Evolutionary conservation across 2,113 vertebrate genomes (phyloP).

Genomic region (Sceloporus tristichus): DNA sequence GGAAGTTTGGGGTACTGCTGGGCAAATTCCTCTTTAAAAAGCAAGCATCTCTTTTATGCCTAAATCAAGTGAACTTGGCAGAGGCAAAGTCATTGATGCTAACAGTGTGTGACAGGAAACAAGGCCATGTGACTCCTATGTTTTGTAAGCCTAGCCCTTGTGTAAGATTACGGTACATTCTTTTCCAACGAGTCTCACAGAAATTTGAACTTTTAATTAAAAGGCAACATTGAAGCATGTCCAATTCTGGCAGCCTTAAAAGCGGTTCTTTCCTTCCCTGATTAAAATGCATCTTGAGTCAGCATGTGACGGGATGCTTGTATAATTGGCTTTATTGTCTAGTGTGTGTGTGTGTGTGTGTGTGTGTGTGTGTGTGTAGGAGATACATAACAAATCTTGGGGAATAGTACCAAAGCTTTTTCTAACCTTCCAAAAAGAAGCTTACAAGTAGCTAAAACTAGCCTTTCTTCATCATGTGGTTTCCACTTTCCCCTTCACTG

Average conservation of each 20-base stretch:
- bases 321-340: conserved; percentile 68
- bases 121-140: conserved; percentile 79
- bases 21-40: conserved; percentile 74
- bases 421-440: neutral
- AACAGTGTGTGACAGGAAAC: conserved; percentile 82
- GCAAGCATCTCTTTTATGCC: conserved; percentile 78
- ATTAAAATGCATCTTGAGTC: conserved; percentile 76
- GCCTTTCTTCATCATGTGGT: neutral
- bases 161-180: conserved; percentile 81
- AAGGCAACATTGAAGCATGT: conserved; percentile 76
- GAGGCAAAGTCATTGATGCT: conserved; percentile 78
- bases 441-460: neutral
- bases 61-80: conserved; percentile 81
- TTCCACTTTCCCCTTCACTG: neutral
- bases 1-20: conserved; percentile 74
- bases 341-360: conserved; percentile 11
- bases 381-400: neutral
- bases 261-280: conserved; percentile 67
- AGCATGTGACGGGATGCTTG: conserved; percentile 65
- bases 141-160: conserved; percentile 79
- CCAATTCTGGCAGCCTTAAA: conserved; percentile 68
- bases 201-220: conserved; percentile 79
- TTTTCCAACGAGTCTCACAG: conserved; percentile 75
- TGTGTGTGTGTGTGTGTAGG: neutral
- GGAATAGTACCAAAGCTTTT: neutral